Evolutionary conservation across 2,113 vertebrate species (phyloP), one percentile per base, ranked within the genome.

Genomic region (Tautogolabrus adspersus): DNA sequence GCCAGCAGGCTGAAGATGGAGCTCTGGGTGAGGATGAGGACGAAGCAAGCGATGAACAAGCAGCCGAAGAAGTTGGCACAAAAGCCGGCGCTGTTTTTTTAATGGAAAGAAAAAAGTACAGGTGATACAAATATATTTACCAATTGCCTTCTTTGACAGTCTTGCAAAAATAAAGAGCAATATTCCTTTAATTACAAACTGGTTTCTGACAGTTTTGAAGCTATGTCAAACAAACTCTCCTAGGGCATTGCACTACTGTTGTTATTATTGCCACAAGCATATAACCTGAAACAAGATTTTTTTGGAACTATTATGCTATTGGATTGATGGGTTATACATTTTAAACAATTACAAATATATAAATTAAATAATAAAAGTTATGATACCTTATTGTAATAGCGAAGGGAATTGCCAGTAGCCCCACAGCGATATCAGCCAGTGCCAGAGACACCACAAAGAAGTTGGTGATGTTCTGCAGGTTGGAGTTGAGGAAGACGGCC

Each of bases 1-100:
- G 98, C 98, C 13, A 99, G 93, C 67, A 99, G 95, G 87, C 97
- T 99, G 93, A 99, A 99, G 94, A 99, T 99, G 19, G 98, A 99
- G 80, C 96, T 97, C 94, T 99, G 98, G 0, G 98, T 99, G 90
- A 99, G 93, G 73, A 99, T 96, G 75, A 99, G 95, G 56, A 99
- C 95, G 0, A 99, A 99, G 94, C 98, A 99, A 79, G 96, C 97
- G 1, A 99, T 96, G 93, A 99, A 99, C 38, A 99, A 96, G 91
- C 98, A 99, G 89, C 96, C 96, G 0, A 97, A 94, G 93, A 98
- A 99, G 79, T 95, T 89, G 1, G 96, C 95, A 23, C 97, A 98
- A 93, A 99, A 98, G 37, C 98, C 98, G 0, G 87, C 96, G 88
- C 98, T 99, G 94, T 15, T 30, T 62, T 6, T 46, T 18, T 16